Evolutionary conservation across 2,888 invertebrate genomes (phyloP).

Genomic region (Euclidia mi): DNA sequence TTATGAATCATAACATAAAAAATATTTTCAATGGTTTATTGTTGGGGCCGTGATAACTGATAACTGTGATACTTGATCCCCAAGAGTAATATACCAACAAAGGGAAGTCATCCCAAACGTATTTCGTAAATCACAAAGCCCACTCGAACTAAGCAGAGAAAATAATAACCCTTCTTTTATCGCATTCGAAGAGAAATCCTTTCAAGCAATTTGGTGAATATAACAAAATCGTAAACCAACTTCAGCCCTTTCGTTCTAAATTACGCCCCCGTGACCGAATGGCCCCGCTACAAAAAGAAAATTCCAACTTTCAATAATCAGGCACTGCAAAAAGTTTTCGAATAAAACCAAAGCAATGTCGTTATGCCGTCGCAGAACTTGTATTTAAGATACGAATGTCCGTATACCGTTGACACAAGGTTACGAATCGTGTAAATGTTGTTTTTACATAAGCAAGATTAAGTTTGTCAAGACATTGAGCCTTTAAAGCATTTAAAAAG

Average conservation of each 20-base stretch:
- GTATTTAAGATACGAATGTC: conserved; percentile 17
- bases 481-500: conserved; percentile 69
- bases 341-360: conserved; percentile 59
- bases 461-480: conserved; percentile 50
- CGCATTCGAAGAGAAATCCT: conserved; percentile 41
- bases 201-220: conserved; percentile 61
- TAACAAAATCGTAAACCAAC: conserved; percentile 62
- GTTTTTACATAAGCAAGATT: conserved; percentile 45
- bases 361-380: conserved; percentile 40
- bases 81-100: conserved; percentile 46
- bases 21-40: conserved; percentile 31
- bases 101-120: conserved; percentile 30
- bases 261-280: conserved; percentile 60
- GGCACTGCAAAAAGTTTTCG: conserved; percentile 65
- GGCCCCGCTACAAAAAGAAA: conserved; percentile 57
- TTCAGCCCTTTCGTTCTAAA: conserved; percentile 58
- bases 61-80: conserved; percentile 43
- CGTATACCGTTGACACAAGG: conserved; percentile 6
- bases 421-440: conserved; percentile 17
- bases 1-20: too few species aligned
- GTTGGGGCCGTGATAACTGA: conserved; percentile 37
- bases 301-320: conserved; percentile 69
- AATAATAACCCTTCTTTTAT: conserved; percentile 47
- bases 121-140: conserved; percentile 47
- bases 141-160: conserved; percentile 46